Evolutionary conservation across 2,888 invertebrate species (phyloP), one percentile per base, ranked within the genome.

Genomic region (Apotomis turbidana): DNA sequence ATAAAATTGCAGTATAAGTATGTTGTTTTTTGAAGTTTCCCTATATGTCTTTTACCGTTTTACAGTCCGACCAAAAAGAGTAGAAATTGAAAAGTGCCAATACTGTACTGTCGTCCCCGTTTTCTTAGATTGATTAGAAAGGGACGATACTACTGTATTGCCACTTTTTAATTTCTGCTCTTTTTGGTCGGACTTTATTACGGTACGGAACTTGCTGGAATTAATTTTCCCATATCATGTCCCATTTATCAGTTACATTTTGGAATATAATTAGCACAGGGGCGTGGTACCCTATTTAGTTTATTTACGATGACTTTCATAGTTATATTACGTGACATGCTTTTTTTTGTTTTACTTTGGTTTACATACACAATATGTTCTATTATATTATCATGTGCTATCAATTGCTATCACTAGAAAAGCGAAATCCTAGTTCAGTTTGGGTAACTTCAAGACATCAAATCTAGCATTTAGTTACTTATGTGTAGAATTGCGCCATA

Each of bases 271-370:
- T 67, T 60, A 67, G 49, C 38, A 38, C n/a, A 36, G 3, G 13
- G 71, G 66, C 60, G 54, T 49, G 57, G 62, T 67, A 49, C 27
- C 52, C 63, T 54, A 27, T 67, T 75, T 72, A 27, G 27, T 27
- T 27, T 27, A 59, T 58, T 67, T 62, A 62, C 60, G 71, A 71
- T 74, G 70, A 70, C 72, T 74, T 72, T 74, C 70, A 73, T 71
- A 15, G 57, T 61, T 62, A 57, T 52, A 70, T 74, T 55, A 67
- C 74, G 54, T 74, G 74, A 75, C 66, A 58, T 36, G 63, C 49
- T 61, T 36, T 66, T 66, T 69, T 66, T 59, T 36, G 27, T 6
- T 9, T 10, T 62, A 38, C 55, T 67, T 54, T 55, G 58, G 58
- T 44, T 59, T 13, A n/a, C 41, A 12, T 2, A 27, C 27, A 27